Base-by-base conservation (phyloP, 2,113 vertebrate species). In the Alaudala cheleensis region DNA sequence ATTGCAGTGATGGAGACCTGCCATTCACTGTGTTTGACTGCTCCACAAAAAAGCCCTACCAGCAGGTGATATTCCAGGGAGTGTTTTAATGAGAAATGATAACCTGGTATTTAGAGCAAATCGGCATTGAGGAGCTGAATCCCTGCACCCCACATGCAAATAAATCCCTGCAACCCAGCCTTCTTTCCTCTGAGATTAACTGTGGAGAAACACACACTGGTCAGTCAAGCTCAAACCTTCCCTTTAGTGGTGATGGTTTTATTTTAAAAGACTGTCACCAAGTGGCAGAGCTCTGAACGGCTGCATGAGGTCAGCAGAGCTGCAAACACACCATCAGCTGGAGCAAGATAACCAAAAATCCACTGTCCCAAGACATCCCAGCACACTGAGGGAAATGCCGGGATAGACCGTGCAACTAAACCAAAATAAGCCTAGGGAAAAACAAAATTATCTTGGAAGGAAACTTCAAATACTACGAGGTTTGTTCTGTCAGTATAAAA, bases 261-360 rank as follows among this genome's bases (percentile, higher is more conserved):
- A 92, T 60, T 96, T 96, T 90, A 88, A 67, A 93, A 97, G 79
- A 71, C 94, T 95, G 88, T 95, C 96, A 97, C 94, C 97, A 95
- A 93, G 95, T 81, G 96, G 95, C 67, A 85, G 92, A 85, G 85
- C 62, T 47, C 61, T 1, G 88, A 95, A 97, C 1, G 22, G 73
- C 78, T 54, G 76, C 6, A 9, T 14, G 7, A 34, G 91, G 79
- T 47, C 82, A 62, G 82, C 24, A 80, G 31, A 90, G 90, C 28
- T 73, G 65, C 73, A 47, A 58, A 78, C 2, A 50, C 57, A 69
- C 28, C 67, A 49, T 23, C 49, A 33, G 29, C 50, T 34, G 51
- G 40, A 70, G 37, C 3, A 42, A 69, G 18, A 15, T 3, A 1
- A 47, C 10, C 25, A 11, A 84, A 81, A 67, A 49, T 26, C n/a